These are phyloP conservation scores for Neomorphus geoffroyi DNA, from an alignment of 2,797 vertebrate species.

Conservation along the genomic window DNA sequence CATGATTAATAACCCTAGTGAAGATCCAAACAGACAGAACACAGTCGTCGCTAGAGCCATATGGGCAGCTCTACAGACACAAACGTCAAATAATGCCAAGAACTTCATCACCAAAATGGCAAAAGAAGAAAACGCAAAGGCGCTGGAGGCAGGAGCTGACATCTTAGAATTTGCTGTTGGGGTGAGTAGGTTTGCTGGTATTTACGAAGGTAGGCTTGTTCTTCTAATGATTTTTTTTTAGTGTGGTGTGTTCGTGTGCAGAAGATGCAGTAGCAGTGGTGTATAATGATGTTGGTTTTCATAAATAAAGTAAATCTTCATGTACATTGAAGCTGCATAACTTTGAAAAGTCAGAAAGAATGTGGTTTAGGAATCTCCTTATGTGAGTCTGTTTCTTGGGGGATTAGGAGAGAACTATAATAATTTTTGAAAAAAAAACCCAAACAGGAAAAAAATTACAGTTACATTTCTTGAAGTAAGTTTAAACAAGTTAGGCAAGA, in stretches of 20 bases:
- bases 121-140: conserved; percentile 88
- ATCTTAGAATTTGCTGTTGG: conserved; percentile 89
- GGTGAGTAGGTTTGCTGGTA: conserved; percentile 75
- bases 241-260: background rate
- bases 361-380: background rate
- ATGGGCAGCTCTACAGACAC: conserved; percentile 94
- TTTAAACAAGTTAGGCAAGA: background rate
- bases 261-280: background rate
- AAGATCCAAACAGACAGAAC: conserved; percentile 72
- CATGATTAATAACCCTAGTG: conserved; percentile 91
- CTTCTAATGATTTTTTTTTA: background rate
- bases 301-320: background rate
- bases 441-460: background rate
- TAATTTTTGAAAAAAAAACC: background rate
- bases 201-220: background rate
- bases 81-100: conserved; percentile 92
- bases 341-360: background rate
- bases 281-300: background rate
- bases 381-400: background rate
- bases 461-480: background rate
- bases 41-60: conserved; percentile 86
- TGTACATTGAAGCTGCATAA: rapidly evolving
- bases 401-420: background rate
- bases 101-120: conserved; percentile 98
- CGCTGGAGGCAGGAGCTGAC: conserved; percentile 81